Evolutionary conservation across 2,113 vertebrate genomes (phyloP).

Genomic region (Gallinago paraguaiae): DNA sequence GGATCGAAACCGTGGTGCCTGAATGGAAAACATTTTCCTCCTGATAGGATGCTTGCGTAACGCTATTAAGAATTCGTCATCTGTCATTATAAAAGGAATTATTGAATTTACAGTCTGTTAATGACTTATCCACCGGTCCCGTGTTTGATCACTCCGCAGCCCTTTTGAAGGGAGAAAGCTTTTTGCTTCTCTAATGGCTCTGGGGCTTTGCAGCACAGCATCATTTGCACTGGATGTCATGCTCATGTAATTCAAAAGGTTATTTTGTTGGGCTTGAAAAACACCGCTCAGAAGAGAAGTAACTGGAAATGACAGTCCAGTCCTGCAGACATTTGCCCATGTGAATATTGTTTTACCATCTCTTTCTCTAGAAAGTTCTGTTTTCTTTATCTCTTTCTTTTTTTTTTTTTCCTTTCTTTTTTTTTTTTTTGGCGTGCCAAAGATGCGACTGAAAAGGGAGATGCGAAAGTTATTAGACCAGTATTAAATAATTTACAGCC

Average conservation of each 20-base stretch:
- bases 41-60: not conserved
- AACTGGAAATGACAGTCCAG: conserved; percentile 16
- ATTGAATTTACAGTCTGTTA: conserved; percentile 32
- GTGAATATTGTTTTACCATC: not conserved
- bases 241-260: conserved; percentile 52
- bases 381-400: not conserved
- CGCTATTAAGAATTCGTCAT: conserved; percentile 20
- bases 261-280: conserved; percentile 34
- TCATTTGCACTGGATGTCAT: conserved; percentile 40
- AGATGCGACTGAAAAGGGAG: not conserved
- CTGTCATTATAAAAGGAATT: conserved; percentile 33
- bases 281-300: not conserved
- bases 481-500: conserved; percentile 36
- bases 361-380: not conserved
- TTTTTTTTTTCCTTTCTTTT: no score
- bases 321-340: not conserved
- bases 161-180: conserved; percentile 44
- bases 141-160: not conserved
- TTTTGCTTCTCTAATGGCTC: conserved; percentile 47
- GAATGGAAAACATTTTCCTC: not conserved
- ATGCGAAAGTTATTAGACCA: not conserved
- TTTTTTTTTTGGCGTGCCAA: not conserved
- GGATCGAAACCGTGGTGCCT: not conserved
- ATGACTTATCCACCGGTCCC: not conserved
- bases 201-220: conserved; percentile 49